Evolutionary conservation across 1,140 invertebrate species (phyloP).

Genomic region (Heliconius eleuchia): DNA sequence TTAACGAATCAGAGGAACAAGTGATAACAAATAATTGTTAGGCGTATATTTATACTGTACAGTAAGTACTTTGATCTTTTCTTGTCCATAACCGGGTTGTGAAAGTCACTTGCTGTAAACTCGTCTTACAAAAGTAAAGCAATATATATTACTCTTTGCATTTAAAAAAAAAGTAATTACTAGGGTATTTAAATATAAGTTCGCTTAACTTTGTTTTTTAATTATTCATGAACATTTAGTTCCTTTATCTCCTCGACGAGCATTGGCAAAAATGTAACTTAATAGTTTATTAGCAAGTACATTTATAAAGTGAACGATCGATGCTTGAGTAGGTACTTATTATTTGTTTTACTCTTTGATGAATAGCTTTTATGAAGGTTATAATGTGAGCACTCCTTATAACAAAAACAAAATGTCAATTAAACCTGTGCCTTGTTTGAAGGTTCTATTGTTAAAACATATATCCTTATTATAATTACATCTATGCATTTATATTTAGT

Average conservation of each 20-base stretch:
- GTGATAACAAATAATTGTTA: constrained; percentile 19
- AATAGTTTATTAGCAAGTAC: background rate
- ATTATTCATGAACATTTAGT: background rate
- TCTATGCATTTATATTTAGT: background rate
- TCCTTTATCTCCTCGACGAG: background rate
- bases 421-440: constrained; percentile 6
- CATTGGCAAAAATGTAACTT: background rate
- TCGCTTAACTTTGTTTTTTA: background rate
- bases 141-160: background rate
- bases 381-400: constrained; percentile 20
- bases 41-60: background rate
- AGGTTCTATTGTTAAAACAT: background rate
- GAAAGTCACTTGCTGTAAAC: background rate
- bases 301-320: constrained; percentile 3
- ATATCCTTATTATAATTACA: background rate
- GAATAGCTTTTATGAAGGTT: constrained; percentile 14
- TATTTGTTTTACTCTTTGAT: constrained; percentile 18
- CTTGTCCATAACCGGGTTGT: background rate
- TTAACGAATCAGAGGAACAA: constrained; percentile 31
- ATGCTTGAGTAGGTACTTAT: background rate
- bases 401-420: constrained; percentile 27
- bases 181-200: background rate
- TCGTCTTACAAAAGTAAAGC: background rate
- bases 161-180: background rate
- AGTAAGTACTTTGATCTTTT: background rate